Conservation (phyloP, 2,888 invertebrate species). For the Seira sanloemensis region DNA sequence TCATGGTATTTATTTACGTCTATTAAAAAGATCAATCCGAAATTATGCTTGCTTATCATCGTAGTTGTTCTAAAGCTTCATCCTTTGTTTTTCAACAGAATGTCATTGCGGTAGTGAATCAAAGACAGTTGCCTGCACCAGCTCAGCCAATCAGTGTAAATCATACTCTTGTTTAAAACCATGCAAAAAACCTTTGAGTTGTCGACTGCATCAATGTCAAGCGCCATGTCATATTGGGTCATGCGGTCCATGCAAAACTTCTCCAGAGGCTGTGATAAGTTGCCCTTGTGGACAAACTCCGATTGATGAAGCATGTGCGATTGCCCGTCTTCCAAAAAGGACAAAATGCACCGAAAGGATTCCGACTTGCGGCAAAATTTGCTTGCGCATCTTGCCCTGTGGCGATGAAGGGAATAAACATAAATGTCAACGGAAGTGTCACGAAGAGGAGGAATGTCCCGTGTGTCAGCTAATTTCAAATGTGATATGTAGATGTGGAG, state of each 20-base stretch:
- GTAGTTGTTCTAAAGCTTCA: no score
- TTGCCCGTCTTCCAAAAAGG: conserved; percentile 76
- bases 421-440: conserved; percentile 82
- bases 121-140: conserved; percentile 81
- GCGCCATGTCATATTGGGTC: conserved; percentile 82
- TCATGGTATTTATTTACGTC: no score
- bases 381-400: conserved; percentile 82
- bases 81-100: conserved; percentile 75
- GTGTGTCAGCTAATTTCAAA: conserved; percentile 85
- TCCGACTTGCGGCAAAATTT: conserved; percentile 85
- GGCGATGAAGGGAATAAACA: conserved; percentile 83
- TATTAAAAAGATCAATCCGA: neutral
- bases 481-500: conserved; percentile 90
- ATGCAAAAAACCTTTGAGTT: conserved; percentile 77
- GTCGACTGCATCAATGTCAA: conserved; percentile 82
- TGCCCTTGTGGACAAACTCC: conserved; percentile 87
- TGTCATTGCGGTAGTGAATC: conserved; percentile 84
- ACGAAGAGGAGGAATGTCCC: conserved; percentile 84
- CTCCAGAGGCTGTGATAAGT: conserved; percentile 80
- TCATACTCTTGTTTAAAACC: conserved; percentile 80
- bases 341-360: conserved; percentile 87
- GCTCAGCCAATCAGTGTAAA: conserved; percentile 77
- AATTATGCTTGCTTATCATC: no score
- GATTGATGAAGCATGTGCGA: conserved; percentile 76
- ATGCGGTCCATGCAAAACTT: conserved; percentile 82